Evolutionary conservation across 2,113 vertebrate species (phyloP).

Genomic region (Kryptolebias marmoratus): DNA sequence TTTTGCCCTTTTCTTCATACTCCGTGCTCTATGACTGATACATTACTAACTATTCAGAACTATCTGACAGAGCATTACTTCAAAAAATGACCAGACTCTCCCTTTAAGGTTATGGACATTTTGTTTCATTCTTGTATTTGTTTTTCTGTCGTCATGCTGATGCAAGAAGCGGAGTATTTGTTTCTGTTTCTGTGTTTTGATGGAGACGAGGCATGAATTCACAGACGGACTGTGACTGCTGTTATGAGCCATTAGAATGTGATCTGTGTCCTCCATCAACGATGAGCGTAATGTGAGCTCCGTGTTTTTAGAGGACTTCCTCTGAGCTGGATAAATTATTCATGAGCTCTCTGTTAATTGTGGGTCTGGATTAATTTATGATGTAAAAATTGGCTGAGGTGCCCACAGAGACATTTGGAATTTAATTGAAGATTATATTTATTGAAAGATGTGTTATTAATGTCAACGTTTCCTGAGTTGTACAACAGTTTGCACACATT

Average conservation of each 20-base stretch:
- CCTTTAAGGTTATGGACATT: too few species aligned
- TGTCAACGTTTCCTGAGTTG: conserved; percentile 26
- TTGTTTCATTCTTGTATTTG: background rate
- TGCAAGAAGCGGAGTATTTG: conserved; percentile 1
- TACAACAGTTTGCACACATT: background rate
- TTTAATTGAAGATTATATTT: conserved; percentile 49
- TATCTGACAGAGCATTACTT: too few species aligned
- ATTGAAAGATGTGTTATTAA: conserved; percentile 41
- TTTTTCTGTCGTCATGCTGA: conserved; percentile 14
- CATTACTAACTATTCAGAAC: too few species aligned
- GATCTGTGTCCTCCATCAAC: conserved; percentile 28
- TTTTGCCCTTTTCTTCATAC: too few species aligned
- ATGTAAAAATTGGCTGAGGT: conserved; percentile 30
- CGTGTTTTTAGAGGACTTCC: conserved; percentile 31
- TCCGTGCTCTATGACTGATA: too few species aligned
- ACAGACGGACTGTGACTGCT: conserved; percentile 28
- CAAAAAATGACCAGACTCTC: too few species aligned
- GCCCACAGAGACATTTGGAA: conserved; percentile 23
- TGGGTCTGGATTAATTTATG: conserved; percentile 46
- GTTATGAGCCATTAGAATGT: conserved; percentile 44
- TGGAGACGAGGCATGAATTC: background rate
- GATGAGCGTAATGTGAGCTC: conserved; percentile 24
- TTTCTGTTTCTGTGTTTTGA: conserved; percentile 15
- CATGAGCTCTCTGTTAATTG: conserved; percentile 34
- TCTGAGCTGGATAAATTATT: conserved; percentile 42